Base-by-base conservation (phyloP, 2,888 invertebrate species). In the Brachyopa scutellaris region DNA sequence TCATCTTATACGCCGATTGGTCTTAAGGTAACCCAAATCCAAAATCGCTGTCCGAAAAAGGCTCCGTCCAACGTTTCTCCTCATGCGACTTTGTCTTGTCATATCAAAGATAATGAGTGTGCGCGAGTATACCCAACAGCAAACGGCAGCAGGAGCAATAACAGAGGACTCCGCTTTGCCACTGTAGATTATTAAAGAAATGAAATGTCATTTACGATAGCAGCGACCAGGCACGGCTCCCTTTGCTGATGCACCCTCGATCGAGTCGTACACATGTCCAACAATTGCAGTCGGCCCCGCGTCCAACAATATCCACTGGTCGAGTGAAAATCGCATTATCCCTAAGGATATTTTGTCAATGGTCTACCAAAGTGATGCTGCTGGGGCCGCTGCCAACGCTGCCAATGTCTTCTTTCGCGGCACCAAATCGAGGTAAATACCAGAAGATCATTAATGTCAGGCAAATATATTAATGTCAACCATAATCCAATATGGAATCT, bases 391-490 rank as follows among this genome's bases (percentile, higher is more conserved):
- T 57, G 61, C 61, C 42, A 15, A 47, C 47, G 55, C 15, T n/a
- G 26, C 53, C 77, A 66, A 72, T 47, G 82, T 77, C 82, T 77
- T 82, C 82, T 82, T 85, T 55, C 82, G 85, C 85, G 85, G 85
- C 84, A 76, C 85, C 85, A 85, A 85, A 85, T 84, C 77, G 84
- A 85, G 85, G 84, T 85, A 85, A 85, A 85, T 85, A 85, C 84
- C 85, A 85, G 85, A 85, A 85, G 85, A 85, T 85, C 85, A 85
- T 85, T 85, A 85, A 85, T 83, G 85, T 85, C 85, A 85, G 84
- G 84, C 84, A 85, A 85, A 85, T 85, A 85, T 85, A 85, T 85
- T 85, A 85, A 85, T 85, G 85, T 85, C 85, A 85, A 85, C 83
- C 84, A 84, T 85, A 84, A 83, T 77, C 85, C 85, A 84, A 85